Evolutionary conservation across 2,797 vertebrate species (phyloP).

Genomic region (Rallus crepitans): DNA sequence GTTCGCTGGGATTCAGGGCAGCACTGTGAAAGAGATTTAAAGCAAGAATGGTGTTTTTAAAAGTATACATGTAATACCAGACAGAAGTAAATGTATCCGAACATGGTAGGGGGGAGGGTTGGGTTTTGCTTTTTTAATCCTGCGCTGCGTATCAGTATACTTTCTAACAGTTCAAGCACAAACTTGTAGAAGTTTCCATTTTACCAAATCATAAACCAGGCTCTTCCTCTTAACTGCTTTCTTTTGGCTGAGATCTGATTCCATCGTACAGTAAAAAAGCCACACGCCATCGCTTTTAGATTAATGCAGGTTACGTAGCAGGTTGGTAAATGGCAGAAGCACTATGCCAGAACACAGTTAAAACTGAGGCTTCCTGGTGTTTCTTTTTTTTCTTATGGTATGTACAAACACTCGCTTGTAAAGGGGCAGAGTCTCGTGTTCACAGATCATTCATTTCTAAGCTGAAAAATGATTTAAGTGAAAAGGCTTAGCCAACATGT

Average conservation of each 20-base stretch:
- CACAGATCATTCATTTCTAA: constrained; percentile 1
- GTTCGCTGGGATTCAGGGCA: constrained; percentile 53
- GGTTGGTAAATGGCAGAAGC: background rate
- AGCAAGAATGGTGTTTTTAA: constrained; percentile 60
- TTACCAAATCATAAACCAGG: background rate
- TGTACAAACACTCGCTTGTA: background rate
- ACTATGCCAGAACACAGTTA: constrained; percentile 9
- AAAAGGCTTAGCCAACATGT: background rate
- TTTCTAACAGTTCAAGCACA: background rate
- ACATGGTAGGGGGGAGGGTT: background rate
- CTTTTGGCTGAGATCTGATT: background rate
- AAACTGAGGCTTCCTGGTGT: background rate
- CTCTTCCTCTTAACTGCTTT: background rate
- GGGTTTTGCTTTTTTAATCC: constrained; percentile 13
- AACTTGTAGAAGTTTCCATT: constrained; percentile 4
- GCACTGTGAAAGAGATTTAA: constrained; percentile 67
- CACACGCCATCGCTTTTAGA: background rate
- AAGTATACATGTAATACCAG: constrained; percentile 21
- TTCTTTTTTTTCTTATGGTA: background rate
- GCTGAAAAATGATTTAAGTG: background rate
- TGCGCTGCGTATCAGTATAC: background rate
- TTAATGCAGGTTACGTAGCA: background rate
- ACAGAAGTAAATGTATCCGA: constrained; percentile 47
- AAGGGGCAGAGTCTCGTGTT: background rate
- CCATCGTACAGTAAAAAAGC: background rate